phyloP scores from a whole-genome alignment of 1,140 invertebrate genomes.

The Contarinia nasturtii region DNA sequence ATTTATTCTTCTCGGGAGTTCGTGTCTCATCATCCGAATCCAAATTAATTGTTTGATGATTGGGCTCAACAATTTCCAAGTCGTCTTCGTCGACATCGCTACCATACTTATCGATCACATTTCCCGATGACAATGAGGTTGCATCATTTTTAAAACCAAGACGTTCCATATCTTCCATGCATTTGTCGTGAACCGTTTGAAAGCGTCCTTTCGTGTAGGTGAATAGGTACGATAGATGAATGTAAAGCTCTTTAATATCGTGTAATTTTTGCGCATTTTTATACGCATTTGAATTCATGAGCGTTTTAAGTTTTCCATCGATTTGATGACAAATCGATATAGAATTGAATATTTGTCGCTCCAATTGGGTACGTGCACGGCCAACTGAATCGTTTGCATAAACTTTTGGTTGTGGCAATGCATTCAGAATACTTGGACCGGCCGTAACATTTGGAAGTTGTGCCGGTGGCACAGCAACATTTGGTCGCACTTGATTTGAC shows the following conservation, averaged over 20 bases:
- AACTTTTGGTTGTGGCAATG: slow-evolving; percentile 2
- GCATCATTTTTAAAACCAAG: slow-evolving; percentile 21
- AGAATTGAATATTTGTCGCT: slow-evolving; percentile 19
- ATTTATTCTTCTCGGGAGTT: background rate
- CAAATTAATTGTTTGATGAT: slow-evolving; percentile 20
- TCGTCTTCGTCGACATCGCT: slow-evolving; percentile 23
- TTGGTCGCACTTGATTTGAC: background rate
- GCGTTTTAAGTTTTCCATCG: slow-evolving; percentile 17
- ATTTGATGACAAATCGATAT: slow-evolving; percentile 23
- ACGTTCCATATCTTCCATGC: slow-evolving; percentile 18
- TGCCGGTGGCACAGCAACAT: background rate
- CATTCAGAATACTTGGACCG: background rate
- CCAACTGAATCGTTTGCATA: slow-evolving; percentile 13
- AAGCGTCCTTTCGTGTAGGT: slow-evolving; percentile 22
- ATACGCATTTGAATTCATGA: slow-evolving; percentile 22
- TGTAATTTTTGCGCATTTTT: slow-evolving; percentile 14
- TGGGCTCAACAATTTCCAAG: slow-evolving; percentile 22
- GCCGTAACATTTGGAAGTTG: background rate
- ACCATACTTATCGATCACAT: slow-evolving; percentile 21
- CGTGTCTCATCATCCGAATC: slow-evolving; percentile 23
- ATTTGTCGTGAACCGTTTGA: slow-evolving; percentile 21
- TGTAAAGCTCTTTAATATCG: slow-evolving; percentile 22
- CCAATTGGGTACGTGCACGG: slow-evolving; percentile 13
- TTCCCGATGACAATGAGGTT: slow-evolving; percentile 19
- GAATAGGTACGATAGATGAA: slow-evolving; percentile 22